Base-by-base conservation (phyloP, 2,113 vertebrate genomes). In the Rhabdomys dilectus region DNA sequence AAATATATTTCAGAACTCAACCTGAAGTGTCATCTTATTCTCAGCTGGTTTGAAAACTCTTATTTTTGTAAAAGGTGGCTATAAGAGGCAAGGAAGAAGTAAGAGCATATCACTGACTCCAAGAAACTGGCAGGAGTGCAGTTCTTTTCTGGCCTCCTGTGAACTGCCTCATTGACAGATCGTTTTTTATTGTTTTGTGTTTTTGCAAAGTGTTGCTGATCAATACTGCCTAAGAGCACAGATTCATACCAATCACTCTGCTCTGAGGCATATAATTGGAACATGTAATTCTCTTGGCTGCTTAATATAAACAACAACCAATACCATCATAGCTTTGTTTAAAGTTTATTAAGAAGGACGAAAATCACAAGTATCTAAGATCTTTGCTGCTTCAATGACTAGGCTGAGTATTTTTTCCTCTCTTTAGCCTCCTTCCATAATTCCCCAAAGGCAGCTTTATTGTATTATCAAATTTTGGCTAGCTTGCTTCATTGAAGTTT, bases 271-370 rank as follows among this genome's bases (percentile, higher is more conserved):
- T 87, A 48, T 94, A 97, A 94, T 96, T 97, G 89, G 84, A 94
- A 78, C 12, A 39, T 88, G 77, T 92, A 91, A 95, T 96, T 96
- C 68, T 94, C 68, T 97, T 66, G 56, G 11, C 76, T 97, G 24
- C 91, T 96, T 97, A 97, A 95, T 95, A 95, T 94, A 97, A 98
- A 95, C 45, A 91, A 97, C 91, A 93, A 88, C 82, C 72, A 89
- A 95, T 91, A 94, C 26, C 51, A 73, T 95, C n/a, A 76, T 84
- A 89, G 58, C 45, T 95, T 97, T 97, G 77, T 93, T 98, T 97
- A 97, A 98, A 96, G 93, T 96, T 96, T 96, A 97, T 97, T 91
- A 97, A 93, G 36, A 93, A 31, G 53, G 42, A 95, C 42, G 29
- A 68, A 95, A 97, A 94, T 97, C 80, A 94, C 76, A 97, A 94